Percentiles rank a stretch among this genome's conserved stretches.
phyloP scores from a whole-genome alignment of 2,797 vertebrate species.

The Mus caroli region DNA sequence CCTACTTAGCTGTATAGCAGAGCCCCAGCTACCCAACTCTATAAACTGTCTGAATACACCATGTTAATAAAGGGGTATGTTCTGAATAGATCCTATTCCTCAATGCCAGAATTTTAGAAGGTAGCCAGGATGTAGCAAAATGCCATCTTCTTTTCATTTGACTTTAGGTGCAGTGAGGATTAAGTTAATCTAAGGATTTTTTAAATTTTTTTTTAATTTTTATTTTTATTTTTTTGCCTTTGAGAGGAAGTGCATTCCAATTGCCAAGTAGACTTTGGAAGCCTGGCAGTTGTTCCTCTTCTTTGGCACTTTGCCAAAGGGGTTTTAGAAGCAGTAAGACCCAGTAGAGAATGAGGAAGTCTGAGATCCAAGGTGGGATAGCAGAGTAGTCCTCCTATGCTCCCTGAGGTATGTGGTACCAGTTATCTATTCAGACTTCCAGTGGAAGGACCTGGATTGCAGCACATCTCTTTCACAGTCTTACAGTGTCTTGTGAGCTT shows the following conservation, averaged over 20 bases:
- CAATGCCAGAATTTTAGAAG: neutral
- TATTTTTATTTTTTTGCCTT: neutral
- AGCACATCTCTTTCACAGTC: neutral
- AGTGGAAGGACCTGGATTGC: neutral
- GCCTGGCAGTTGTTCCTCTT: neutral
- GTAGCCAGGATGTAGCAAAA: neutral
- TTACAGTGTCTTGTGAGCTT: accelerated
- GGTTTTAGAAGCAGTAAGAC: neutral
- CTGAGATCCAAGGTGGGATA: neutral
- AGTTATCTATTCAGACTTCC: neutral
- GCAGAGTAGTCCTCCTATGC: neutral
- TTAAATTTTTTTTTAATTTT: too few relatives aligned
- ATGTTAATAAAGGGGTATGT: neutral
- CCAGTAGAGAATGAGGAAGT: neutral
- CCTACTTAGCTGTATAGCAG: neutral
- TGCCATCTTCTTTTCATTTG: neutral
- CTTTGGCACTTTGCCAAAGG: neutral
- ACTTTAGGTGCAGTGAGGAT: neutral
- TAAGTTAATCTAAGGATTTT: neutral
- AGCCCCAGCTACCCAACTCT: neutral
- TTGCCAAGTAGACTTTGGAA: slow-evolving; percentile 26
- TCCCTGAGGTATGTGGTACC: accelerated
- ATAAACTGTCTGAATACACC: neutral
- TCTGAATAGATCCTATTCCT: neutral
- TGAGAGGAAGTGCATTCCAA: neutral